These are phyloP conservation scores for Erinaceus europaeus DNA, from an alignment of 2,113 vertebrate species.

Conservation along the genomic window DNA sequence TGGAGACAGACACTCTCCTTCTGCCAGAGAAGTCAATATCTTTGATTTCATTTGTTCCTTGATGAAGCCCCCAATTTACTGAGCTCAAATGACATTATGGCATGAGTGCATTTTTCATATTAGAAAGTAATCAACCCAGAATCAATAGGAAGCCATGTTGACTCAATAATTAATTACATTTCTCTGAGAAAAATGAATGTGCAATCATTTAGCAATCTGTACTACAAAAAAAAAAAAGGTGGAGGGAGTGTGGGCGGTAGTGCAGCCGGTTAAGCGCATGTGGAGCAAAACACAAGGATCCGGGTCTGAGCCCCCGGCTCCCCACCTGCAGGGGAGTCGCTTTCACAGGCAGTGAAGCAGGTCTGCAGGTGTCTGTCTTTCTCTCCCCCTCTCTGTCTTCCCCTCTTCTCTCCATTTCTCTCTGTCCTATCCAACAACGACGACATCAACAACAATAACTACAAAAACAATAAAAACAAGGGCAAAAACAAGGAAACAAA, in stretches of 20 bases:
- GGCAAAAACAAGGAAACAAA: too few relatives aligned
- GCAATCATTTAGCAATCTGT: slow-evolving; percentile 73
- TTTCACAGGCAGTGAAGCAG: too few relatives aligned
- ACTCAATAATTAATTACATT: slow-evolving; percentile 78
- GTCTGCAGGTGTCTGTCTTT: too few relatives aligned
- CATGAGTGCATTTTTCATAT: slow-evolving; percentile 39
- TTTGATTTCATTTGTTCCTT: slow-evolving; percentile 60
- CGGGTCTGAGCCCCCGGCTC: too few relatives aligned
- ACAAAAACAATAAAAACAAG: too few relatives aligned
- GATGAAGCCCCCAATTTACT: slow-evolving; percentile 47
- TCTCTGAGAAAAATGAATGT: slow-evolving; percentile 70
- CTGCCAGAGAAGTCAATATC: slow-evolving; percentile 38
- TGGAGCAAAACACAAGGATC: too few relatives aligned
- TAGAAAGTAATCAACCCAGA: slow-evolving; percentile 66
- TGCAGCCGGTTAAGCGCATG: too few relatives aligned
- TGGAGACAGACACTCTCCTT: not conserved
- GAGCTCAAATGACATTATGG: slow-evolving; percentile 62
- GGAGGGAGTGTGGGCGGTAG: too few relatives aligned
- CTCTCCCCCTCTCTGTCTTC: too few relatives aligned
- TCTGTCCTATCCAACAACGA: slow-evolving; percentile 33
- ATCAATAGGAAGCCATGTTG: slow-evolving; percentile 73
- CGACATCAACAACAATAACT: too few relatives aligned
- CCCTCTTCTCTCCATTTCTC: not conserved
- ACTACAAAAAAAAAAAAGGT: slow-evolving; percentile 71
- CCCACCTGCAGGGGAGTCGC: too few relatives aligned